phyloP scores from a whole-genome alignment of 2,888 invertebrate species.

The Eupithecia centaureata region DNA sequence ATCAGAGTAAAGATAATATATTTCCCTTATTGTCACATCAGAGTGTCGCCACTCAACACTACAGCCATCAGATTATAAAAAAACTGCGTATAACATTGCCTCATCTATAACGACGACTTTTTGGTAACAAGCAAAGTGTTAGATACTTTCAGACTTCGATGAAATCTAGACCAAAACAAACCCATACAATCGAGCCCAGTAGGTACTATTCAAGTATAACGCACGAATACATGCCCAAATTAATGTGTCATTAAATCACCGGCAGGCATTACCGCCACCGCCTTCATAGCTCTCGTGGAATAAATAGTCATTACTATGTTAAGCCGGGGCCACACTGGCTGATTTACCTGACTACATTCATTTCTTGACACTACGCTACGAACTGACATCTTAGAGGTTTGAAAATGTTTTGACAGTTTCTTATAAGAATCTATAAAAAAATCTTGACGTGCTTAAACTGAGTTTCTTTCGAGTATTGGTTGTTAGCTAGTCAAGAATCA shows the following conservation, averaged over 20 bases:
- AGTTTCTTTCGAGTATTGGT: background rate
- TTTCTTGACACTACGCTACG: background rate
- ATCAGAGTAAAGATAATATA: no score
- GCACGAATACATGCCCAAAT: constrained; percentile 48
- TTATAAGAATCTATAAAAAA: background rate
- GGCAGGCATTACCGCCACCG: constrained; percentile 44
- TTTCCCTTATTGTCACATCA: no score
- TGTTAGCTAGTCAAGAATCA: background rate
- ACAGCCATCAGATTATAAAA: no score
- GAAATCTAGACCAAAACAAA: no score
- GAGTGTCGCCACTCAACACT: no score
- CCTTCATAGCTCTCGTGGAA: constrained; percentile 23
- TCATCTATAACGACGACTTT: no score
- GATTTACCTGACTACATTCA: background rate
- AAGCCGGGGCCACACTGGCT: constrained; percentile 1
- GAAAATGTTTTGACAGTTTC: background rate
- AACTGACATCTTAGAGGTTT: background rate
- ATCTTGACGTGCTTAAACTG: no score
- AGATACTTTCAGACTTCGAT: no score
- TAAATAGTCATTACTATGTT: constrained; percentile 16
- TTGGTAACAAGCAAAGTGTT: no score
- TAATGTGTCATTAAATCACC: constrained; percentile 67
- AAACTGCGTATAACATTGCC: no score
- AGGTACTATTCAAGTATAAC: no score
- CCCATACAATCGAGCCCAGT: no score